Evolutionary conservation across 30 jellyfish, hydroid and myxozoan genomes (phyloP), one percentile per base, ranked within the genome.

Genomic region (Rhopilema esculentum): DNA sequence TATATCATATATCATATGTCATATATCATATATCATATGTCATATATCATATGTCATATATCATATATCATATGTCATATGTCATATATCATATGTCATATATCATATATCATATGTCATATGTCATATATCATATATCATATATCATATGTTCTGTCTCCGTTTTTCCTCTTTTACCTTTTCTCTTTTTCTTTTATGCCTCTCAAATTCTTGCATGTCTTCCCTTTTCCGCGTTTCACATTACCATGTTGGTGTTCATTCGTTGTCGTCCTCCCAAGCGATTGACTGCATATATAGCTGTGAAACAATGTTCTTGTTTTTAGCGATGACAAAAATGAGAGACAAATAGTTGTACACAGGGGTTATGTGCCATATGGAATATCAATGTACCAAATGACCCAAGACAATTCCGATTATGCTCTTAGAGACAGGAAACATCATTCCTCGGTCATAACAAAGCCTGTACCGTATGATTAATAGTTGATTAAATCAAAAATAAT

Each of bases 381-480:
- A 15, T 89, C 98, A 27, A 88, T 94, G 98, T 89, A 83, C 79
- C 97, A 84, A 69, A 84, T 94, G 69, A 88, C 98, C 24, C 87
- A 94, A 53, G 98, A 94, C 48, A 94, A 94, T 63, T 24, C 95
- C 22, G 98, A 94, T 73, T 94, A 94, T 52, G 92, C 88, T 20
- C 70, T 62, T 20, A 76, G 98, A 77, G 97, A 94, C 65, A 69
- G 95, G 49, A 88, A 94, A 66, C 98, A 94, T 80, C 96, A 80
- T 16, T 86, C 98, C 0, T 89, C 98, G 9, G 69, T 78, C 20
- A 71, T 82, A 27, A 82, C 91, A 0, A 88, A 90, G 65, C 93
- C 98, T 53, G 90, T 79, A 20, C 98, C 98, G 29, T 94, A 94
- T 72, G 88, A 89, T 66, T 92, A 87, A 70, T 20, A 0, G n/a